Conservation (phyloP, 2,888 invertebrate species). For the Sarcophaga caerulescens region DNA sequence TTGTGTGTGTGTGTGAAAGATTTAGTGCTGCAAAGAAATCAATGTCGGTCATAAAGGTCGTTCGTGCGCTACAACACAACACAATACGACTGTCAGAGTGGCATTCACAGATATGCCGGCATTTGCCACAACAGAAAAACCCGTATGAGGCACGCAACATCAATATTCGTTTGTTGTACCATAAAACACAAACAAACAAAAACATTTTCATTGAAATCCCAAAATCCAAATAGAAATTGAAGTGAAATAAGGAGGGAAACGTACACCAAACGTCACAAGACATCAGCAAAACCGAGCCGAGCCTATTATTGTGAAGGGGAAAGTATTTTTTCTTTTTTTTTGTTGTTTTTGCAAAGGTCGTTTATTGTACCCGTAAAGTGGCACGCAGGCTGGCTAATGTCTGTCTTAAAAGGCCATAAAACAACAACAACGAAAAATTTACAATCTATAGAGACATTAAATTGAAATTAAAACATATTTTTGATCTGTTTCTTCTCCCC, state of each 20-base stretch:
- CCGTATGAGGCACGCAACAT: conserved; percentile 59
- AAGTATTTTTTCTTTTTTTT: neutral
- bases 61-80: conserved; percentile 57
- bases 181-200: neutral
- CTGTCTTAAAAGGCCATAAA: neutral
- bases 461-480: conserved; percentile 62
- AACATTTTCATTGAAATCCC: conserved; percentile 47
- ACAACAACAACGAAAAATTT: neutral
- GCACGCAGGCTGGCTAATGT: neutral
- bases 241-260: neutral
- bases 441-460: conserved; percentile 62
- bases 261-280: neutral
- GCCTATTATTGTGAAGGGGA: neutral
- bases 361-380: neutral
- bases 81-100: too few relatives aligned
- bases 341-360: neutral
- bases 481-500: neutral
- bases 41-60: conserved; percentile 67
- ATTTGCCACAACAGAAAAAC: conserved; percentile 9
- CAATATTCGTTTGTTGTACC: conserved; percentile 36
- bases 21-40: conserved; percentile 45
- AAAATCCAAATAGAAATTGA: neutral
- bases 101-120: neutral
- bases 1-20: neutral
- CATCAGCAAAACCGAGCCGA: neutral